A percentile compares a stretch with the other conserved stretches of the same genome.
phyloP scores from a whole-genome alignment of 2,113 vertebrate species.

The Cyanistes caeruleus region DNA sequence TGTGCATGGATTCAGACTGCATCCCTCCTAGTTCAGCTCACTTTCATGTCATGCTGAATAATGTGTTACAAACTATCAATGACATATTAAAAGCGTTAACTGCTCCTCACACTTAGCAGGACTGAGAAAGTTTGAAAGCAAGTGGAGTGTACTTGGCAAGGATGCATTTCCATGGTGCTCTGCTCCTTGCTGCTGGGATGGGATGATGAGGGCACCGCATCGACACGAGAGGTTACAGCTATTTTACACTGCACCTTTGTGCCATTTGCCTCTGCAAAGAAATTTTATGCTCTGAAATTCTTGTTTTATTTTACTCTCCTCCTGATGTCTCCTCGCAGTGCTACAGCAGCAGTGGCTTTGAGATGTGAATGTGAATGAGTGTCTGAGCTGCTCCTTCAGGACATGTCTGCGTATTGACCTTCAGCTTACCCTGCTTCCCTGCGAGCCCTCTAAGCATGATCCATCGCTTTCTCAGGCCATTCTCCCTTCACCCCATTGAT shows the following conservation, averaged over 20 bases:
- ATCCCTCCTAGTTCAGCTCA: not conserved
- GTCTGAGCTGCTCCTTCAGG: conserved; percentile 61
- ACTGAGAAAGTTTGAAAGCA: not conserved
- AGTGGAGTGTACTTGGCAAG: not conserved
- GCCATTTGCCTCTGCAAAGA: conserved; percentile 14
- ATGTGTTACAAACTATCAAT: not conserved
- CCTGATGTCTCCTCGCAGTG: conserved; percentile 40
- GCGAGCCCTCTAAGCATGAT: conserved; percentile 80
- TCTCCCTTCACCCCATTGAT: conserved; percentile 83
- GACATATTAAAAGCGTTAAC: not conserved
- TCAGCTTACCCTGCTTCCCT: conserved; percentile 77
- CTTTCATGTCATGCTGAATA: not conserved
- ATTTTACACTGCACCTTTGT: not conserved
- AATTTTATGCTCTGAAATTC: conserved; percentile 46
- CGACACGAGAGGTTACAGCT: not conserved
- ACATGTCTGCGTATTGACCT: conserved; percentile 77
- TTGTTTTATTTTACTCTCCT: conserved; percentile 53
- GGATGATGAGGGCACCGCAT: not conserved
- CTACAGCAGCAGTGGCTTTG: conserved; percentile 66
- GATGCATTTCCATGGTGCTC: not conserved
- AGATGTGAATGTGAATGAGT: conserved; percentile 78
- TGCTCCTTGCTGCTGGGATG: not conserved
- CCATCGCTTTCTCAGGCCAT: conserved; percentile 78
- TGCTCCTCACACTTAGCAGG: not conserved
- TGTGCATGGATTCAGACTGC: not conserved